Base-by-base conservation (phyloP, 2,113 vertebrate species). In the Pygoscelis adeliae region DNA sequence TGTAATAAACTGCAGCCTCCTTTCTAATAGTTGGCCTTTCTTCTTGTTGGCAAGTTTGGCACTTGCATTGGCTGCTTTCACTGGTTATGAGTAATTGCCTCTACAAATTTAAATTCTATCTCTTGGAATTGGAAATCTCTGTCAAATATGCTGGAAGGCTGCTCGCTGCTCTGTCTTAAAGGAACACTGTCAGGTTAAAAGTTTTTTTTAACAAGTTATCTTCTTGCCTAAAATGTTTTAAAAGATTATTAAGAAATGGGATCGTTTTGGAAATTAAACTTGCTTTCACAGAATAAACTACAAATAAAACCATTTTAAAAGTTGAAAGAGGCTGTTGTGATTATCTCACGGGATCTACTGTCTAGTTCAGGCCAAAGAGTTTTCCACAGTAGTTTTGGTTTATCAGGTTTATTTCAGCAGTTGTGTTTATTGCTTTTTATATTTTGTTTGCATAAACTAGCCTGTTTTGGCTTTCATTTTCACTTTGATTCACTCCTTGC, bases 11-110 rank as follows among this genome's bases (percentile, higher is more conserved):
- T 80, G 46, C 71, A 90, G 77, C 49, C 85, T 94, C 62, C 70
- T 95, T 91, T 90, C 79, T 94, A 78, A 95, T 74, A 72, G 62
- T 95, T 91, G 89, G 91, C 89, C 65, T 93, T 73, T 70, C 65
- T 85, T 85, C 90, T 87, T 69, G 14, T 77, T 94, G 90, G 90
- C 87, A 86, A 66, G 38, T 55, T 84, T 76, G 93, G 44, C 65
- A 58, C 69, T 86, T 84, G 22, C 32, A 65, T 69, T 94, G 93
- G 90, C 85, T 87, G 63, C 89, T 93, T 90, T 83, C 71, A 55
- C 80, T 93, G 77, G 25, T 53, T 94, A 42, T 94, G 88, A 96
- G 92, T 96, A 97, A 96, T 92, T 96, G 89, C 93, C 83, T 96
- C 69, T 92, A 83, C 83, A 88, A 88, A 97, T 93, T 87, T 96